Base-by-base conservation (phyloP, 2,113 vertebrate species). In the Phrynosoma blainvillii region DNA sequence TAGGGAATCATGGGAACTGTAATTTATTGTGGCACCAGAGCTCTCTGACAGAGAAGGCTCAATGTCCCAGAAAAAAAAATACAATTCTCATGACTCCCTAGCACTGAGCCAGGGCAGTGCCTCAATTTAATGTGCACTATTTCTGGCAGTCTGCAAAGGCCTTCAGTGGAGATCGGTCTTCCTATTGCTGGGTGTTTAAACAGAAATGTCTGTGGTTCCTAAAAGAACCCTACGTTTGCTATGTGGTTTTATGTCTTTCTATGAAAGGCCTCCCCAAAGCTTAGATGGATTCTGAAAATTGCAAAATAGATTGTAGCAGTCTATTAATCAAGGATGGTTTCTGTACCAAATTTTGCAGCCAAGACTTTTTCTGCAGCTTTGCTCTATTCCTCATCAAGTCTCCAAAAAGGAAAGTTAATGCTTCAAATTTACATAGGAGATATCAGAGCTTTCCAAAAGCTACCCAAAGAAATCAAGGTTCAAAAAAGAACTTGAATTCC, bases 391-490 rank as follows among this genome's bases (percentile, higher is more conserved):
- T n/a, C 32, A 30, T n/a, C 47, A 20, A 30, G 47, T 79, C n/a
- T 82, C 20, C 66, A 42, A 42, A 47, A 47, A 47, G 20, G 25
- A 68, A 30, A 23, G 47, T 27, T 59, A 36, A 27, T 25, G 20
- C 36, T 84, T 84, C 71, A 42, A 75, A 40, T 75, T 84, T 52
- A 79, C 5, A 79, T 77, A 9, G 8, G 62, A 7, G 84, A n/a
- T 21, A 73, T 7, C 30, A 78, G 65, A 77, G 21, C 36, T 71
- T 18, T 80, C 1, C 27, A 83, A 86, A 90, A 10, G 0, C 23
- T 14, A 52, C 40, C 21, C 32, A 85, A 40, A 1, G 0, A 21
- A 27, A 30, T 18, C 0, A 62, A 0, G 0, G 42, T 7, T 32
- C 2, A 3, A 84, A 47, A 1, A 73, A 40, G 10, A 27, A 32